phyloP scores from a whole-genome alignment of 2,888 invertebrate species.

The Amblyteles armatorius region DNA sequence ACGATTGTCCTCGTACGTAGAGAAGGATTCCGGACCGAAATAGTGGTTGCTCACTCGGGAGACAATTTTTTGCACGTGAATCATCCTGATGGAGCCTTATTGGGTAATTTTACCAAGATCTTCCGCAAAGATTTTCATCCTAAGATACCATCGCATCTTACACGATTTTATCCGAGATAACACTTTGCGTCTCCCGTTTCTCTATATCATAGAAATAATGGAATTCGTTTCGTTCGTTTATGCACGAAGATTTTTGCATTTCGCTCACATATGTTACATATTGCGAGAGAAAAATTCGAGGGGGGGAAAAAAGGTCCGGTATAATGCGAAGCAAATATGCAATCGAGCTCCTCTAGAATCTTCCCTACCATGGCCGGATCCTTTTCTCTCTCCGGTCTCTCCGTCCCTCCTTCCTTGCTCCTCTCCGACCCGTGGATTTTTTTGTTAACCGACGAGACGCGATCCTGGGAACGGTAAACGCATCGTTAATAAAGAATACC shows the following conservation, averaged over 20 bases:
- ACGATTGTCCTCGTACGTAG: slow-evolving; percentile 48
- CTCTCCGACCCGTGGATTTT: slow-evolving; percentile 48
- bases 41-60: slow-evolving; percentile 24
- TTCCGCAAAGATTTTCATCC: not conserved
- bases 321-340: slow-evolving; percentile 45
- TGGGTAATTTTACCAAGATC: not conserved
- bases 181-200: not conserved
- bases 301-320: not conserved
- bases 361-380: slow-evolving; percentile 30
- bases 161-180: not conserved
- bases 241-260: not conserved
- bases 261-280: not conserved
- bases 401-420: not conserved
- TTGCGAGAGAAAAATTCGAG: not conserved
- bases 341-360: slow-evolving; percentile 23
- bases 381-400: slow-evolving; percentile 36
- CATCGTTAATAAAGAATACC: slow-evolving; percentile 84
- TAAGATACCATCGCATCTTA: not conserved
- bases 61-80: slow-evolving; percentile 45
- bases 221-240: not conserved
- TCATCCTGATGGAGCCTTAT: slow-evolving; percentile 27
- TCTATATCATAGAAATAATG: not conserved
- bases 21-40: slow-evolving; percentile 39
- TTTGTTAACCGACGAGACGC: slow-evolving; percentile 69
- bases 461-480: slow-evolving; percentile 72